Evolutionary conservation across 2,113 vertebrate species (phyloP).

Genomic region (Hippocampus zosterae): DNA sequence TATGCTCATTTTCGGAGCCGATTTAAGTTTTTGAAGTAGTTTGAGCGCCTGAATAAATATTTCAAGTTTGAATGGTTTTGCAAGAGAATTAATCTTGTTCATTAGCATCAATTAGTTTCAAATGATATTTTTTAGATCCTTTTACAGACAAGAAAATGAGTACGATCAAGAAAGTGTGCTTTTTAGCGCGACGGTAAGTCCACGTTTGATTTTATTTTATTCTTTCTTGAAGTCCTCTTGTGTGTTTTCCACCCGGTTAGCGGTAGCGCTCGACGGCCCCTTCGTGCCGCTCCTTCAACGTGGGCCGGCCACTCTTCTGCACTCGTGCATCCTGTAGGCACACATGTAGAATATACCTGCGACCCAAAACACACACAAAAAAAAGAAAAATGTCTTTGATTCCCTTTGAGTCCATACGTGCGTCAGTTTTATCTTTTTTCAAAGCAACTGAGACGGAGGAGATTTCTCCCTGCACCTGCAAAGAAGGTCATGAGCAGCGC

Average conservation of each 20-base stretch:
- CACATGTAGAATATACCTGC: conserved; percentile 91
- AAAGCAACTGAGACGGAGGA: no score
- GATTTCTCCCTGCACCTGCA: conserved; percentile 58
- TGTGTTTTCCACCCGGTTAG: neutral
- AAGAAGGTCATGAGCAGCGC: conserved; percentile 87
- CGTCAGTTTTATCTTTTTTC: no score
- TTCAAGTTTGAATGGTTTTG: neutral
- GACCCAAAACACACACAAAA: conserved; percentile 32
- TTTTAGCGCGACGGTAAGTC: neutral
- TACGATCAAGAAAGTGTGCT: neutral
- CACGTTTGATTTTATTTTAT: neutral
- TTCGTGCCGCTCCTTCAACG: conserved; percentile 58
- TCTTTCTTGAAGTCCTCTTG: neutral
- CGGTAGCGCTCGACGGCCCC: neutral
- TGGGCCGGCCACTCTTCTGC: conserved; percentile 75
- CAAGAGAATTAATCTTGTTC: no score
- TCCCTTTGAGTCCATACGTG: neutral
- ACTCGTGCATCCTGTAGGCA: conserved; percentile 85
- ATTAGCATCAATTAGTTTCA: no score
- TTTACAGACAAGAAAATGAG: no score
- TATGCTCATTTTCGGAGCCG: neutral
- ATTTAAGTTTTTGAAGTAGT: conserved; percentile 4
- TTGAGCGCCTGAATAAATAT: neutral
- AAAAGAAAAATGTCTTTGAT: neutral
- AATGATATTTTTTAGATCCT: no score